These are phyloP conservation scores for Zhengitettix transpicula DNA, from an alignment of 2,888 invertebrate species.

Conservation along the genomic window DNA sequence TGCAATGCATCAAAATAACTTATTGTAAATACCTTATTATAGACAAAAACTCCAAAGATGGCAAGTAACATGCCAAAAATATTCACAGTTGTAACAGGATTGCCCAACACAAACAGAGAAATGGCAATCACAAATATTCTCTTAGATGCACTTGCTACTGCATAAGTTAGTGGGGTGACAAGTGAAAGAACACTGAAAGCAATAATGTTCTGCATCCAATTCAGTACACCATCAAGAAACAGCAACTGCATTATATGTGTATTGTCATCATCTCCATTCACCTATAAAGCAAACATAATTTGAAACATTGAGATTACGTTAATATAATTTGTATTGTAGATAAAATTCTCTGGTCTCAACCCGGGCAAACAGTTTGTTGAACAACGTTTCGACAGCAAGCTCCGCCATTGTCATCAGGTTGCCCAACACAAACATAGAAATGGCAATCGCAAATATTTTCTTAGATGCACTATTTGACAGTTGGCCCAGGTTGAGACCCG, in stretches of 20 bases:
- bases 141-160: slow-evolving; percentile 90
- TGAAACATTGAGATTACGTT: too few species aligned
- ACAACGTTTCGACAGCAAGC: too few species aligned
- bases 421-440: slow-evolving; percentile 69
- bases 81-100: slow-evolving; percentile 79
- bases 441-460: slow-evolving; percentile 77
- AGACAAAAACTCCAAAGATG: slow-evolving; percentile 73
- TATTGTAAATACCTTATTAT: slow-evolving; percentile 53
- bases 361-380: too few species aligned
- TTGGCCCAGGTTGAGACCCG: too few species aligned
- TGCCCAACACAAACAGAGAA: slow-evolving; percentile 71
- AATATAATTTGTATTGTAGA: not conserved
- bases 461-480: slow-evolving; percentile 94
- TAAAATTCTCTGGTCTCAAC: not conserved
- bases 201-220: slow-evolving; percentile 88
- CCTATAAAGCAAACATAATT: slow-evolving; percentile 24
- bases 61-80: slow-evolving; percentile 82
- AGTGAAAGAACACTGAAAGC: slow-evolving; percentile 85
- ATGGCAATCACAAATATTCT: slow-evolving; percentile 80
- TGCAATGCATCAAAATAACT: too few species aligned
- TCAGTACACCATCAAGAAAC: slow-evolving; percentile 66
- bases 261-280: slow-evolving; percentile 25
- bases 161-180: slow-evolving; percentile 88
- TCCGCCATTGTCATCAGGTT: too few species aligned
- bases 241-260: slow-evolving; percentile 42